Base-by-base conservation (phyloP, 2,888 invertebrate genomes). In the Sipunculus nudus region DNA sequence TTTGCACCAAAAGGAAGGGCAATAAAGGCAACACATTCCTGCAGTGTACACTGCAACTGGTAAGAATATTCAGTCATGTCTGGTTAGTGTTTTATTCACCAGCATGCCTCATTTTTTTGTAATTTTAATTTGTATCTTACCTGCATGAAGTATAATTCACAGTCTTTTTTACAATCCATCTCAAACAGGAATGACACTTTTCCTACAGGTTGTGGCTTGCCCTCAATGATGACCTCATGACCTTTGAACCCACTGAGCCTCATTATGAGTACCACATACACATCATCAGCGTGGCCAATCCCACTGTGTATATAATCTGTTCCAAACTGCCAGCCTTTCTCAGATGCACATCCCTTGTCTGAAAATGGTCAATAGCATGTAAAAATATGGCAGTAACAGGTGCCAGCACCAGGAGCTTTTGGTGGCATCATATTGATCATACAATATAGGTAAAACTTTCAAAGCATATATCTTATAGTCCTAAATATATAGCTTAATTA, bases 91-190 rank as follows among this genome's bases (percentile, higher is more conserved):
- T n/a, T n/a, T n/a, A n/a, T n/a, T n/a, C n/a, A n/a, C n/a, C n/a
- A n/a, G n/a, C n/a, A n/a, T n/a, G n/a, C n/a, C n/a, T n/a, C n/a
- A n/a, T n/a, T n/a, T n/a, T n/a, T n/a, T n/a, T n/a, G n/a, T n/a
- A n/a, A n/a, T n/a, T n/a, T n/a, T n/a, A n/a, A n/a, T n/a, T n/a
- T n/a, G n/a, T n/a, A 23, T 70, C 75, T 68, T 72, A 86, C 87
- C 78, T 86, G 83, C 72, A 88, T 84, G 64, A 88, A 86, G 40
- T 86, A 82, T 32, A 88, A 80, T 59, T 84, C 84, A 74, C 88
- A 88, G 35, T 84, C 80, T 3, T 67, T 66, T 0, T 75, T 71
- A 74, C 88, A 88, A 19, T 78, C 70, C n/a, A 86, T 80, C 64
- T 88, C 86, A 75, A 88, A 87, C 21, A 83, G 82, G 69, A 88